These are phyloP conservation scores for Puffinus mauretanicus DNA, from an alignment of 2,113 vertebrate genomes.

Conservation along the genomic window DNA sequence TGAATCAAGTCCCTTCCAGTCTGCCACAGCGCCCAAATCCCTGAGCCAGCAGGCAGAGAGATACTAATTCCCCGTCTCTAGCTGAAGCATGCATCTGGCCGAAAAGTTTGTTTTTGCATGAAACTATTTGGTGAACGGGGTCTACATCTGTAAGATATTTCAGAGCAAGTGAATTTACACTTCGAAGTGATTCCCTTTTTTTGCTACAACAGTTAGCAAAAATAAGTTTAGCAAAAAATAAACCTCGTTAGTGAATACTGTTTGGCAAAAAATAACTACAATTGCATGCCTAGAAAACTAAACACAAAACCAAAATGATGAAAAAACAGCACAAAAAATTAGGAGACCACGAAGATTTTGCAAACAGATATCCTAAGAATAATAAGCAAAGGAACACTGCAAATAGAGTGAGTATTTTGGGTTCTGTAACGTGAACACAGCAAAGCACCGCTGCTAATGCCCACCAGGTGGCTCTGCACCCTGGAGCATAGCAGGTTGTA, in stretches of 20 bases:
- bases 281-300: neutral
- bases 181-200: neutral
- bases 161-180: neutral
- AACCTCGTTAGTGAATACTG: neutral
- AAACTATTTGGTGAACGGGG: neutral
- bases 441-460: neutral
- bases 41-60: neutral
- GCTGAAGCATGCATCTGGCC: neutral
- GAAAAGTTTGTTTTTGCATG: neutral
- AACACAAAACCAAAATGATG: neutral
- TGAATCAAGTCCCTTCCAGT: neutral
- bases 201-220: neutral
- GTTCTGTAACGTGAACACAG: neutral
- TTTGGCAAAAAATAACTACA: neutral
- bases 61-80: neutral
- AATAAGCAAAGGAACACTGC: neutral
- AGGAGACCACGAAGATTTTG: neutral
- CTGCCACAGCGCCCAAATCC: neutral
- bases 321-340: neutral
- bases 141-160: neutral
- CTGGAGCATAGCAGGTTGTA: neutral
- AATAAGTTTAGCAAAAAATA: too few species aligned
- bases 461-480: slow-evolving; percentile 28
- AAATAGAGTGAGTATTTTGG: neutral
- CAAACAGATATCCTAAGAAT: neutral